These are phyloP conservation scores for Plagodis dolabraria DNA, from an alignment of 2,888 invertebrate species.

Conservation along the genomic window DNA sequence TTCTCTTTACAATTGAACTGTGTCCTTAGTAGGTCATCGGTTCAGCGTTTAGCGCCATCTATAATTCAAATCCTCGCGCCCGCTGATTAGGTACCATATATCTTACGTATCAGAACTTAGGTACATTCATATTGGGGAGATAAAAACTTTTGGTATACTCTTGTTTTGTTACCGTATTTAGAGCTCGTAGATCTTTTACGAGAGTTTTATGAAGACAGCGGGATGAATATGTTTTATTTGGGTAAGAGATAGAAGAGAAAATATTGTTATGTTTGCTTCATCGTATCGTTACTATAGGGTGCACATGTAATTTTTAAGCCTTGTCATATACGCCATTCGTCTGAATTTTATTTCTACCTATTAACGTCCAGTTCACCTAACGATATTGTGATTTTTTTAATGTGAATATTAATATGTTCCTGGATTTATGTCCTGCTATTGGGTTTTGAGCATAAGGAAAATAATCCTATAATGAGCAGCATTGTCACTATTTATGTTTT, in stretches of 20 bases:
- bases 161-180: constrained; percentile 17
- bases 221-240: constrained; percentile 5
- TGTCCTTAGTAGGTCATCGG: constrained; percentile 50
- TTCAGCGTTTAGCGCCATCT: constrained; percentile 57
- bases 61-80: constrained; percentile 48
- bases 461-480: too few species aligned
- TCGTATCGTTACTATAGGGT: too few species aligned
- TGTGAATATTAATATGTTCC: too few species aligned
- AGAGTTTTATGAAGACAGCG: constrained; percentile 9
- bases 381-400: too few species aligned
- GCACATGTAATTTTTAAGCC: too few species aligned
- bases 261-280: neutral
- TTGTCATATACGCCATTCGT: too few species aligned
- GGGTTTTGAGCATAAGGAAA: too few species aligned
- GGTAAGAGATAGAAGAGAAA: constrained; percentile 1
- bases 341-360: too few species aligned
- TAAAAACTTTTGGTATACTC: constrained; percentile 17
- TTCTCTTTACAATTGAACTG: constrained; percentile 4
- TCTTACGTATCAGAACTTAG: constrained; percentile 12
- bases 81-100: constrained; percentile 32
- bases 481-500: too few species aligned
- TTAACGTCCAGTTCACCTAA: too few species aligned
- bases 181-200: constrained; percentile 14
- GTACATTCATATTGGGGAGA: constrained; percentile 12
- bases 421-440: too few species aligned